A percentile compares a stretch with the other conserved stretches of the same genome.
Conservation (phyloP, 2,888 invertebrate genomes). For the Drosophila testacea region DNA sequence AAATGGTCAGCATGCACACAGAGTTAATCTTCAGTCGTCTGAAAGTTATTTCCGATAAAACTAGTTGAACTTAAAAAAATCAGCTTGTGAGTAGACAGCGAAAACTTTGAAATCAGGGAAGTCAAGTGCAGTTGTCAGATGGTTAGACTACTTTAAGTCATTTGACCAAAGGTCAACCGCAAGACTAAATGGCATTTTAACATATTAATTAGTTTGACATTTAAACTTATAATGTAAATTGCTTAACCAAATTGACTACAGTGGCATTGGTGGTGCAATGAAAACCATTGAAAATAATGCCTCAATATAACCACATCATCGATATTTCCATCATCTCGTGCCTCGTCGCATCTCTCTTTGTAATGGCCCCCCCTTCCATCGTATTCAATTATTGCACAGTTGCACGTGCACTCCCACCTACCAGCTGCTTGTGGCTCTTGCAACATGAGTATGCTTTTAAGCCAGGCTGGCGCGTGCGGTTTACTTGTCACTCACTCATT, state of each 20-base stretch:
- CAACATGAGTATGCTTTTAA: constrained; percentile 69
- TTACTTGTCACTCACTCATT: constrained; percentile 29
- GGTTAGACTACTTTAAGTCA: not conserved
- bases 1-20: constrained; percentile 1
- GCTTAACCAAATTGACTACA: not conserved
- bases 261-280: constrained; percentile 19
- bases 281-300: constrained; percentile 45
- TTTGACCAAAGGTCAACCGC: constrained; percentile 5
- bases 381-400: constrained; percentile 58
- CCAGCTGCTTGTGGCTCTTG: constrained; percentile 29
- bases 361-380: not conserved
- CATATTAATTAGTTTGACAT: constrained; percentile 32
- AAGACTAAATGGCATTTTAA: constrained; percentile 42
- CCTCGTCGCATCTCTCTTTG: constrained; percentile 4
- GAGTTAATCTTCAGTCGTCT: constrained; percentile 1
- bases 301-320: constrained; percentile 33
- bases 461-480: constrained; percentile 32
- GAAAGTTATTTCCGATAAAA: constrained; percentile 1
- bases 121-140: not conserved
- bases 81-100: not conserved
- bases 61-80: not conserved
- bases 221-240: constrained; percentile 16
- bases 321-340: constrained; percentile 20
- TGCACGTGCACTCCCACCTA: constrained; percentile 33
- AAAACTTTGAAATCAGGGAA: not conserved